Evolutionary conservation across 2,888 invertebrate species (phyloP).

Genomic region (Frankliniella fusca): DNA sequence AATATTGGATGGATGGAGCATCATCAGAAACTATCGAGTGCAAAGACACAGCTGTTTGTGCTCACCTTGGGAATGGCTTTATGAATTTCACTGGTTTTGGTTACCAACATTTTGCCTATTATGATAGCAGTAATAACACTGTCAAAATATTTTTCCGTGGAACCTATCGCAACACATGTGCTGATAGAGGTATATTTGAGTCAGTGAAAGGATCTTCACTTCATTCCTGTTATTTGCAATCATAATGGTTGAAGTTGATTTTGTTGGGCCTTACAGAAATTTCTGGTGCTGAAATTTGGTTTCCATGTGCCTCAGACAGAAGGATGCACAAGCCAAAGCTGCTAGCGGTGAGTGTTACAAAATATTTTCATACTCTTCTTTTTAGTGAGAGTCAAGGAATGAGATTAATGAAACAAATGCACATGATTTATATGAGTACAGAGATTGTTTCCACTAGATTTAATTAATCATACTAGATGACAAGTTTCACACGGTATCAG

Average conservation of each 20-base stretch:
- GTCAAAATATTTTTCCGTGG: not conserved
- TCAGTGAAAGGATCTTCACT: not conserved
- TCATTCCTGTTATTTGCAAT: not conserved
- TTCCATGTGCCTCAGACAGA: not conserved
- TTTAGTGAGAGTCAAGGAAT: not conserved
- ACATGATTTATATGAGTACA: not conserved
- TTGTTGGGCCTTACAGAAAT: not conserved
- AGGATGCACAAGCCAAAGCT: not conserved
- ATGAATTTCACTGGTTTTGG: not conserved
- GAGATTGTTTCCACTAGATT: not conserved
- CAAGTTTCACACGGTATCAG: not conserved
- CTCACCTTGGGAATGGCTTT: not conserved
- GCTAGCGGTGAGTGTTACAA: not conserved
- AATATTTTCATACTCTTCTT: not conserved
- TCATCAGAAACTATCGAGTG: not conserved
- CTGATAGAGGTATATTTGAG: not conserved
- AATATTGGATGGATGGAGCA: not conserved
- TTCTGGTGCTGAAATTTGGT: constrained; percentile 9
- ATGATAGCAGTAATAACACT: not conserved
- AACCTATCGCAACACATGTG: not conserved
- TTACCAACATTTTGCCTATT: not conserved
- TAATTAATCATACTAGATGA: not conserved
- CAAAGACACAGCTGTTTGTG: constrained; percentile 22
- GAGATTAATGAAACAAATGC: not conserved
- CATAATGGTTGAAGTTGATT: not conserved